Evolutionary conservation across 2,888 invertebrate genomes (phyloP).

Genomic region (Eretmocerus hayati): DNA sequence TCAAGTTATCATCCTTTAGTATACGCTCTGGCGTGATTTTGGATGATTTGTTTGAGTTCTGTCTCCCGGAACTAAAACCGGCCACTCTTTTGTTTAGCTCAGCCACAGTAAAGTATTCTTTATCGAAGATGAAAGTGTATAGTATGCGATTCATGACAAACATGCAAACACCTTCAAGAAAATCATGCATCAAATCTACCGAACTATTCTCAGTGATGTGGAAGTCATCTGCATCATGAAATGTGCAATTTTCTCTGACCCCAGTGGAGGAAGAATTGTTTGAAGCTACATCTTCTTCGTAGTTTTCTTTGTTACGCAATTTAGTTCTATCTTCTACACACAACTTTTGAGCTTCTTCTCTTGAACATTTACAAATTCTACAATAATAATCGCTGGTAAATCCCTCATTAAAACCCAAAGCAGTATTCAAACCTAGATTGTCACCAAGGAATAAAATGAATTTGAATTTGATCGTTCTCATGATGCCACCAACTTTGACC

Average conservation of each 20-base stretch:
- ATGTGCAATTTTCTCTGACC: background rate
- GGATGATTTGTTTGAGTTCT: slow-evolving; percentile 10
- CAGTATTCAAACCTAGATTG: background rate
- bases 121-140: slow-evolving; percentile 5
- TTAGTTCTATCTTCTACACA: background rate
- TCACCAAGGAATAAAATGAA: background rate
- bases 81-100: slow-evolving; percentile 4
- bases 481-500: background rate
- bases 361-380: background rate
- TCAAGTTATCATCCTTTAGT: background rate
- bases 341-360: background rate
- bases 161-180: slow-evolving; percentile 10
- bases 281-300: background rate
- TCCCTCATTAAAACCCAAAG: background rate
- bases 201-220: background rate
- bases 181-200: slow-evolving; percentile 4
- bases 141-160: slow-evolving; percentile 3
- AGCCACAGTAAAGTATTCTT: slow-evolving; percentile 8
- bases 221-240: background rate
- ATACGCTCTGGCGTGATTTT: background rate
- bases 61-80: slow-evolving; percentile 10
- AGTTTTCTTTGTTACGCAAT: background rate
- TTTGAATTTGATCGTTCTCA: background rate
- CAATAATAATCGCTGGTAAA: background rate
- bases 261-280: background rate